phyloP scores from a whole-genome alignment of 2,797 vertebrate species.

The Artibeus lituratus region DNA sequence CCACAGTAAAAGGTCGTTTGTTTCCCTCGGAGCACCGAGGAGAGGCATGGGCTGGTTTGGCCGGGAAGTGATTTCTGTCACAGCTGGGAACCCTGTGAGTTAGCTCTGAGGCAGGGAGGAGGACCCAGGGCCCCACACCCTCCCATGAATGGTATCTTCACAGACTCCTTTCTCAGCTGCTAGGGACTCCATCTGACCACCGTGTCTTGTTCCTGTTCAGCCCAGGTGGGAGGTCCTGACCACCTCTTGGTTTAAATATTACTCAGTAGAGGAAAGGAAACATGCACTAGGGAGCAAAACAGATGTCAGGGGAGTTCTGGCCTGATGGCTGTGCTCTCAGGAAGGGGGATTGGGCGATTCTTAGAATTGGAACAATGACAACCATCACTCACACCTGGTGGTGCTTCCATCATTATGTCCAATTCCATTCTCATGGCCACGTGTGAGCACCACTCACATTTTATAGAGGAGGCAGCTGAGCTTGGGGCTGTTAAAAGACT shows the following conservation, averaged over 20 bases:
- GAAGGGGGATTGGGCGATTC: background rate
- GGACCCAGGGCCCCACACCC: background rate
- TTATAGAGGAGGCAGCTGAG: background rate
- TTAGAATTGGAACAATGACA: background rate
- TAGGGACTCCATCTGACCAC: background rate
- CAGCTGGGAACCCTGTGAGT: background rate
- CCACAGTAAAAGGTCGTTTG: background rate
- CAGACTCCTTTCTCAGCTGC: background rate
- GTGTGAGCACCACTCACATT: background rate
- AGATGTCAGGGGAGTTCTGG: background rate
- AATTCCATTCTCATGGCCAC: background rate
- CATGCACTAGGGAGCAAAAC: background rate
- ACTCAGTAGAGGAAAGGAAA: background rate
- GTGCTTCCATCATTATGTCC: fast-evolving
- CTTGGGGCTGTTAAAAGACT: background rate
- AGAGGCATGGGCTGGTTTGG: background rate
- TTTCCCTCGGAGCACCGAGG: background rate
- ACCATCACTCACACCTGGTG: background rate
- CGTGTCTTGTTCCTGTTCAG: background rate
- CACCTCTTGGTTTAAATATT: background rate
- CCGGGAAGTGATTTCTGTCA: background rate
- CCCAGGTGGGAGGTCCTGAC: background rate
- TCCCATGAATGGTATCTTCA: background rate
- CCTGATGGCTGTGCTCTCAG: background rate
- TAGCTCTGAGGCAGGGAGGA: background rate